A percentile compares a stretch with the other conserved stretches of the same genome.
Evolutionary conservation across 2,797 vertebrate genomes (phyloP).

Genomic region (Lagorchestes hirsutus): DNA sequence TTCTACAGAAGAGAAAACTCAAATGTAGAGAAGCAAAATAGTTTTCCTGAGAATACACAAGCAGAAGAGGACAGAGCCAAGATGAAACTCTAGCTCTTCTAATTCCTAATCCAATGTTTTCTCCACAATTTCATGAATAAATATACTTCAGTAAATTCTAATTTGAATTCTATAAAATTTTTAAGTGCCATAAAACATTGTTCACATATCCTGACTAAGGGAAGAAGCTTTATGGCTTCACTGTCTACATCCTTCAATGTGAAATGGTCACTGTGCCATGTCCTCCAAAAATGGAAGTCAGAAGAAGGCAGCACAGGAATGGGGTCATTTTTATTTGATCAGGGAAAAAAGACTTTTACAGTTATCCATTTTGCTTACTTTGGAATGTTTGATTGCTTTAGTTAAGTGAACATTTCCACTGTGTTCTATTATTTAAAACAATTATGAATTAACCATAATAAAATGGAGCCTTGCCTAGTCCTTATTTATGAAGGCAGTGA

Average conservation of each 20-base stretch:
- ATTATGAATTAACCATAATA: conserved; percentile 11
- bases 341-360: conserved; percentile 13
- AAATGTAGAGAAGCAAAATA: background rate
- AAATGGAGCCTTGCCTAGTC: background rate
- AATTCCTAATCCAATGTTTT: background rate
- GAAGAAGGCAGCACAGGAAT: conserved; percentile 8
- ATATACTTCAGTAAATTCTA: background rate
- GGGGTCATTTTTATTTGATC: conserved; percentile 1
- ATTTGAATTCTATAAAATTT: background rate
- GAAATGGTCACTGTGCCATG: conserved; percentile 27
- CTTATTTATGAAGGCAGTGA: conserved; percentile 30
- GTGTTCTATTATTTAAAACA: conserved; percentile 19
- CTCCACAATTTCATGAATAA: background rate
- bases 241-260: background rate
- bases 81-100: background rate
- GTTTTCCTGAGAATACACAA: background rate
- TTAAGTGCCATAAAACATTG: background rate
- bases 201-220: background rate
- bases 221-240: background rate
- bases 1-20: background rate
- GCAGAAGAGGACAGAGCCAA: background rate
- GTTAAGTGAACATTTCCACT: conserved; percentile 43
- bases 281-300: background rate
- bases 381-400: background rate
- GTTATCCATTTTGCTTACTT: conserved; percentile 19